Evolutionary conservation across 2,113 vertebrate genomes (phyloP).

Genomic region (Formicarius rufipectus): DNA sequence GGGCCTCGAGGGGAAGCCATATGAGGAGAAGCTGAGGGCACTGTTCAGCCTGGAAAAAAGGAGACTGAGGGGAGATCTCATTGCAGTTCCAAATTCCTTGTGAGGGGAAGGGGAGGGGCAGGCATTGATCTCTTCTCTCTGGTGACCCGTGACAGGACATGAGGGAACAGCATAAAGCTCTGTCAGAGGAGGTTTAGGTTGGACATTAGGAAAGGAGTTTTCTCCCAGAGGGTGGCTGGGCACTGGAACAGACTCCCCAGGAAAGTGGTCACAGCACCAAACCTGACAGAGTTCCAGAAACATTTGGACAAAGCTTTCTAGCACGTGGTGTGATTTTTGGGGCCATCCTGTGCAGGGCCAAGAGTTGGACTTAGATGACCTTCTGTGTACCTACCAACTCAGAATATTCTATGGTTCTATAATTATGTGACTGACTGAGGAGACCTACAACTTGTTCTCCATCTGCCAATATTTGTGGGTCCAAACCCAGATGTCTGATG

Average conservation of each 20-base stretch:
- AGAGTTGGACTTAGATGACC: neutral
- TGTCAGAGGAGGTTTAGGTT: neutral
- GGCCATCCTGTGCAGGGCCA: neutral
- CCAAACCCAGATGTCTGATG: neutral
- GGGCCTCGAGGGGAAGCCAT: neutral
- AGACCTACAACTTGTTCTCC: neutral
- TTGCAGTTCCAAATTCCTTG: accelerated
- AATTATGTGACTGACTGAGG: neutral
- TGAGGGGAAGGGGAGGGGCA: neutral
- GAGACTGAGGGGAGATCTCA: neutral
- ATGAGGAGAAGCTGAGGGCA: neutral
- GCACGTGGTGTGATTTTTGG: neutral
- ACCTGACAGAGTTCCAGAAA: neutral
- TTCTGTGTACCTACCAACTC: neutral
- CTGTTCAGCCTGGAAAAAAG: neutral
- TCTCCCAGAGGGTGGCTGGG: accelerated
- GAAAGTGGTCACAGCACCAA: neutral
- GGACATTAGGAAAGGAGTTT: neutral
- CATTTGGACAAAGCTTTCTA: neutral
- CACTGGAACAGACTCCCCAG: neutral
- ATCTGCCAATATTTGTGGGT: neutral
- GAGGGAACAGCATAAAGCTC: neutral
- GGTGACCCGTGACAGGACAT: neutral
- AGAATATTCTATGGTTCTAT: neutral
- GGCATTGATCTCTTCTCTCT: neutral